Evolutionary conservation across 2,113 vertebrate species (phyloP), one percentile per base, ranked within the genome.

Genomic region (Oreotrochilus melanogaster): DNA sequence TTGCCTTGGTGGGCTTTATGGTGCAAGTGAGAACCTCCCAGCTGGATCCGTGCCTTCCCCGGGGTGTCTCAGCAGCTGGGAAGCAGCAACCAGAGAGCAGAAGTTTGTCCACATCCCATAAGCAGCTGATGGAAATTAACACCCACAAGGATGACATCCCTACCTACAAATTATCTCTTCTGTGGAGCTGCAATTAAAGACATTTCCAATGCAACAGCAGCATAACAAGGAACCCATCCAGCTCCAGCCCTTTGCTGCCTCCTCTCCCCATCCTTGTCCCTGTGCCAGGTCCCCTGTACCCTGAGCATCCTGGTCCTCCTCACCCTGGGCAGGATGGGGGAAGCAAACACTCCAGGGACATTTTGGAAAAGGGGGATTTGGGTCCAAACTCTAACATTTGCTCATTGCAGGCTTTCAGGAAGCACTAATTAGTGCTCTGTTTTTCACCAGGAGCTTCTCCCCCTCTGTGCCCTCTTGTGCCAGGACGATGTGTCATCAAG

Each of bases 151-250:
- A 58, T 0, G 33, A 57, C 33, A 42, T 81, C 37, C 72, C 58
- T 74, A 92, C 95, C 95, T 92, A 56, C 72, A 80, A 91, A 87
- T 91, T 50, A 84, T 42, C 82, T 72, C 72, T 42, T 75, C 61
- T 0, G 3, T 18, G 82, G 66, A 92, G 78, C 75, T 61, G 72
- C 47, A 17, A 3, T 91, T 47, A 71, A 81, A 86, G 28, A 21
- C 57, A 31, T 8, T 37, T 71, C 28, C 6, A 0, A 43, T 27
- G 66, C 37, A 61, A 33, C 37, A 43, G 60, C 35, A 21, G 78
- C 9, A 45, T 37, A 19, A 78, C 0, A 13, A 39, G 48, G 62
- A 88, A 42, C 12, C 35, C 2, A 14, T 3, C 16, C 56, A 24
- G 64, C 45, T 89, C 50, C 72, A 7, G 1, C 10, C 42, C 78